Evolutionary conservation across 2,113 vertebrate genomes (phyloP).

Genomic region (Trinectes maculatus): DNA sequence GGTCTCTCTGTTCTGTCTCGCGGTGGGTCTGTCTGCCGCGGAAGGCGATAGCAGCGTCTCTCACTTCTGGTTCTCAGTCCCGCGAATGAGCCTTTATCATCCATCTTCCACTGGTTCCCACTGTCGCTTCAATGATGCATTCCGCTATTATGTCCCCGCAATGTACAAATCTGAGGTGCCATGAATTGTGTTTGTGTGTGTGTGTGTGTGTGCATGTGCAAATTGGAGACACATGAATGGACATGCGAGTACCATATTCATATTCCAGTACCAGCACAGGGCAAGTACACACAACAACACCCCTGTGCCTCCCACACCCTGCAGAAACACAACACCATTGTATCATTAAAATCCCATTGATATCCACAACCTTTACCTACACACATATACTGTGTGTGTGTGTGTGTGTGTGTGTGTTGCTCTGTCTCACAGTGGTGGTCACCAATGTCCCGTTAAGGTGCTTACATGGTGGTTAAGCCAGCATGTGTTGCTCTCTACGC

Average conservation of each 20-base stretch:
- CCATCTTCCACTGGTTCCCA: slow-evolving; percentile 49
- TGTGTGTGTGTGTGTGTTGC: slow-evolving; percentile 17
- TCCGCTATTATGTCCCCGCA: slow-evolving; percentile 27
- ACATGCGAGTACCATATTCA: neutral
- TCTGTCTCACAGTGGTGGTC: slow-evolving; percentile 41
- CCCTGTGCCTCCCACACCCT: neutral
- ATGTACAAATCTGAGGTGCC: slow-evolving; percentile 27
- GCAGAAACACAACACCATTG: neutral
- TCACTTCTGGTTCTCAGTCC: slow-evolving; percentile 46
- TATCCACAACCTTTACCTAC: neutral
- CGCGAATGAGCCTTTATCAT: slow-evolving; percentile 62
- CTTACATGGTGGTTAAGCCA: slow-evolving; percentile 55
- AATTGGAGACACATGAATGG: slow-evolving; percentile 13
- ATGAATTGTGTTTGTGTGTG: slow-evolving; percentile 7
- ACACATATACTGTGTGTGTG: neutral
- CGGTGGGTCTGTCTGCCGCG: slow-evolving; percentile 69
- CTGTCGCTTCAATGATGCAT: slow-evolving; percentile 41
- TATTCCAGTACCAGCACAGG: neutral
- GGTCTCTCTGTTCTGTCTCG: slow-evolving; percentile 71
- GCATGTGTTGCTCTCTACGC: slow-evolving; percentile 61
- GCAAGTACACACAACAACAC: neutral
- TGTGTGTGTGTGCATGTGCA: neutral
- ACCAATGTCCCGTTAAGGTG: slow-evolving; percentile 57
- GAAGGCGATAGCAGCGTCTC: slow-evolving; percentile 63
- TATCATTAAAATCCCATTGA: slow-evolving; percentile 35